Evolutionary conservation across 1,140 invertebrate genomes (phyloP).

Genomic region (Drosophila insularis): DNA sequence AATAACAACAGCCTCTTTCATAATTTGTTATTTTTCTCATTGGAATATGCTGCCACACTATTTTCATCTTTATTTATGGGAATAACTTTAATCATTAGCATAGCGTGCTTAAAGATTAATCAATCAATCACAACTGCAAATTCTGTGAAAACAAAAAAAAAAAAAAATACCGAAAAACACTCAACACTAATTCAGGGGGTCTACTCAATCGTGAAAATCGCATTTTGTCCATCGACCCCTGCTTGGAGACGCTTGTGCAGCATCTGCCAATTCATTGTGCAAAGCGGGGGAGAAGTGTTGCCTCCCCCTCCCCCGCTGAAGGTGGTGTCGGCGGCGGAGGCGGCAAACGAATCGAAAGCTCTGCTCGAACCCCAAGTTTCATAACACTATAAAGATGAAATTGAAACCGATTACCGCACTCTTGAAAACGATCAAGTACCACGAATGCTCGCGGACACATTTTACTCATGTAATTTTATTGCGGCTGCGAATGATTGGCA

Average conservation of each 20-base stretch:
- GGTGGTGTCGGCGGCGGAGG: constrained; percentile 31
- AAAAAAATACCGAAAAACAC: too few relatives aligned
- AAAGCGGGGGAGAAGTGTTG: background rate
- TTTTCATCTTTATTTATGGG: background rate
- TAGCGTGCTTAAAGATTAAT: too few relatives aligned
- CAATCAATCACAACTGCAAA: background rate
- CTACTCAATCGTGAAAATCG: too few relatives aligned
- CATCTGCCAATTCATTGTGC: background rate
- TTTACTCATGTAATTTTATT: constrained; percentile 81
- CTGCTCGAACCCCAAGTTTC: constrained; percentile 57
- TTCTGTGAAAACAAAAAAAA: too few relatives aligned
- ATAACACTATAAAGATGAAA: constrained; percentile 80
- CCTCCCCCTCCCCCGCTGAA: too few relatives aligned
- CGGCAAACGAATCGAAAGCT: constrained; percentile 38
- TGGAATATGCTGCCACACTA: background rate
- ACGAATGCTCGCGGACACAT: constrained; percentile 78
- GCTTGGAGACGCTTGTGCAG: constrained; percentile 14
- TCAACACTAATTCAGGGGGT: too few relatives aligned
- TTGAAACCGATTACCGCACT: constrained; percentile 82
- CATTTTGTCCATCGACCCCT: background rate
- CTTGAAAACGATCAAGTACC: constrained; percentile 80
- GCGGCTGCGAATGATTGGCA: constrained; percentile 76
- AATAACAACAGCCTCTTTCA: too few relatives aligned
- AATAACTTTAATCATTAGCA: too few relatives aligned
- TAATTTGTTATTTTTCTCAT: background rate